Evolutionary conservation across 2,888 invertebrate genomes (phyloP).

Genomic region (Caenorhabditis sp.): DNA sequence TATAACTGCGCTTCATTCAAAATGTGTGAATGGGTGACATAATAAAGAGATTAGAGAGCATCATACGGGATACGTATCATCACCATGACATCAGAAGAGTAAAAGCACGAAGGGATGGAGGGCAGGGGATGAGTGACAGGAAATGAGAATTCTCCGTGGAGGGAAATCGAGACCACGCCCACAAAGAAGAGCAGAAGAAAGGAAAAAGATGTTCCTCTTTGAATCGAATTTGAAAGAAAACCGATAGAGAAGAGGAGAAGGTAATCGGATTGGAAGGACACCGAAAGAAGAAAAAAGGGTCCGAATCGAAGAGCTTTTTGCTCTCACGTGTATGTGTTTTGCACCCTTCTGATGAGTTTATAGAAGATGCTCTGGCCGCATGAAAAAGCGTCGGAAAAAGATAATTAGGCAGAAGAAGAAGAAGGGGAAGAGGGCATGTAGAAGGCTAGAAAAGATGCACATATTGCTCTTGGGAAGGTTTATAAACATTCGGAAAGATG

Average conservation of each 20-base stretch:
- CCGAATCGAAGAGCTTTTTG: constrained; percentile 1
- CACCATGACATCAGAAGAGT: constrained; percentile 44
- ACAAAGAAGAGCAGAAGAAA: constrained; percentile 13
- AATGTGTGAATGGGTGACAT: neutral
- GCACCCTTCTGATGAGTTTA: constrained; percentile 39
- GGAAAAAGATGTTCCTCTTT: constrained; percentile 41
- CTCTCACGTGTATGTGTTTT: constrained; percentile 31
- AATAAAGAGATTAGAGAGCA: constrained; percentile 6
- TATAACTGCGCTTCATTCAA: neutral
- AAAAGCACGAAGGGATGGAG: constrained; percentile 6
- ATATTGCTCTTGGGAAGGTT: constrained; percentile 19
- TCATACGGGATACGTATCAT: constrained; percentile 33
- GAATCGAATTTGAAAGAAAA: constrained; percentile 23
- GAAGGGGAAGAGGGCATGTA: neutral
- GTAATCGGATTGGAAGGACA: constrained; percentile 46
- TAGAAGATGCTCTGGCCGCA: constrained; percentile 4
- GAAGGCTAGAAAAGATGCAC: constrained; percentile 19
- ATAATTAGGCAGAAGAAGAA: constrained; percentile 25
- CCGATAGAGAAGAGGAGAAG: constrained; percentile 24
- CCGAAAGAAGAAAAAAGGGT: neutral
- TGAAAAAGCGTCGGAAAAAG: constrained; percentile 28
- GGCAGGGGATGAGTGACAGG: constrained; percentile 49
- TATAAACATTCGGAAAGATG: constrained; percentile 35
- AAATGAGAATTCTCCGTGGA: constrained; percentile 40
- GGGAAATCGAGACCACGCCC: constrained; percentile 3